phyloP scores from a whole-genome alignment of 1,140 invertebrate species.

The Eubasilissa regina region DNA sequence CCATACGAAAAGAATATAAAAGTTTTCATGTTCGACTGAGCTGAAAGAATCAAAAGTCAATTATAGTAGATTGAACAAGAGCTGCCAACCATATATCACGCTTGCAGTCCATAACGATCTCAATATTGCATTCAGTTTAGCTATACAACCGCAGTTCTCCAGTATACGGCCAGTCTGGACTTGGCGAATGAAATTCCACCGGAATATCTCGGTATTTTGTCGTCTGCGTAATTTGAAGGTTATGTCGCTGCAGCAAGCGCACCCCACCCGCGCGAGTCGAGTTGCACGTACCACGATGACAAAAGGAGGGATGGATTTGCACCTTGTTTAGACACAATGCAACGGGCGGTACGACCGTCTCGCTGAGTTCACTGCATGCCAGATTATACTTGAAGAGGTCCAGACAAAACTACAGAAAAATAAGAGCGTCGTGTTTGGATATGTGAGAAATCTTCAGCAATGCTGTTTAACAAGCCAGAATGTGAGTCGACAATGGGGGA shows the following conservation, averaged over 20 bases:
- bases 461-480: constrained; percentile 15
- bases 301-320: too few species aligned
- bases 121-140: constrained; percentile 16
- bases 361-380: too few species aligned
- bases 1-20: too few species aligned
- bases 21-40: too few species aligned
- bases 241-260: constrained; percentile 1
- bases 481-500: constrained; percentile 10
- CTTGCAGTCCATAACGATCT: constrained; percentile 7
- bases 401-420: not conserved
- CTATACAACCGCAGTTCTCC: not conserved
- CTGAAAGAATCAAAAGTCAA: too few species aligned
- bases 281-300: too few species aligned
- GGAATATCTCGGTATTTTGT: constrained; percentile 6
- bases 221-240: constrained; percentile 19
- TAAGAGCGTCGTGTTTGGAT: not conserved
- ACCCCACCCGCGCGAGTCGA: too few species aligned
- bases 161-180: constrained; percentile 14
- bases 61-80: too few species aligned
- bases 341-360: too few species aligned
- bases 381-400: too few species aligned
- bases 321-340: too few species aligned
- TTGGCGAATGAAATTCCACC: constrained; percentile 17
- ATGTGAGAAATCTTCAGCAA: not conserved
- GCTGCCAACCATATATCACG: too few species aligned